phyloP scores from a whole-genome alignment of 2,797 vertebrate genomes.

The Diceros bicornis region DNA sequence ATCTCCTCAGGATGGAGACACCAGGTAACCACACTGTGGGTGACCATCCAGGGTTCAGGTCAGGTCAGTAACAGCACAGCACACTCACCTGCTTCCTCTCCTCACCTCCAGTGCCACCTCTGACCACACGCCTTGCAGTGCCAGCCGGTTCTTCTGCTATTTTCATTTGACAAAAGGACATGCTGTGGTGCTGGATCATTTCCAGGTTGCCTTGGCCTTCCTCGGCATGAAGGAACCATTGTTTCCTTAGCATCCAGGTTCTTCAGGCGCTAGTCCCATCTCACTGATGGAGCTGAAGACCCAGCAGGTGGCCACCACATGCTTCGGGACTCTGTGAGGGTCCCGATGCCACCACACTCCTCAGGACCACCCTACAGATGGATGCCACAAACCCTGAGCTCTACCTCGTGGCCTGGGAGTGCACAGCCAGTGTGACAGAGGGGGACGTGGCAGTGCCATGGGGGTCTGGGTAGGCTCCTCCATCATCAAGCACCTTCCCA shows the following conservation, averaged over 20 bases:
- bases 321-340: no score
- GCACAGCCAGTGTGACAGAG: no score
- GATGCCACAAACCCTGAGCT: fast-evolving
- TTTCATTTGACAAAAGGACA: neutral
- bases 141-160: fast-evolving
- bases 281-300: fast-evolving
- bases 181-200: fast-evolving
- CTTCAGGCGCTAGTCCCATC: neutral
- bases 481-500: neutral
- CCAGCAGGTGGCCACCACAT: fast-evolving
- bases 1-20: neutral
- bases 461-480: neutral
- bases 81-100: neutral
- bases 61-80: fast-evolving
- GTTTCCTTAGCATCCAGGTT: neutral
- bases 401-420: no score
- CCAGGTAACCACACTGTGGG: fast-evolving
- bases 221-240: fast-evolving
- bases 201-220: neutral
- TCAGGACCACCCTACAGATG: fast-evolving
- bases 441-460: neutral
- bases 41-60: fast-evolving
- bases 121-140: neutral
- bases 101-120: neutral
- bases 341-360: fast-evolving